Percentiles rank a stretch among this genome's conserved stretches.
Evolutionary conservation across 2,888 invertebrate genomes (phyloP).

Genomic region (Drosophila suboccidentalis): DNA sequence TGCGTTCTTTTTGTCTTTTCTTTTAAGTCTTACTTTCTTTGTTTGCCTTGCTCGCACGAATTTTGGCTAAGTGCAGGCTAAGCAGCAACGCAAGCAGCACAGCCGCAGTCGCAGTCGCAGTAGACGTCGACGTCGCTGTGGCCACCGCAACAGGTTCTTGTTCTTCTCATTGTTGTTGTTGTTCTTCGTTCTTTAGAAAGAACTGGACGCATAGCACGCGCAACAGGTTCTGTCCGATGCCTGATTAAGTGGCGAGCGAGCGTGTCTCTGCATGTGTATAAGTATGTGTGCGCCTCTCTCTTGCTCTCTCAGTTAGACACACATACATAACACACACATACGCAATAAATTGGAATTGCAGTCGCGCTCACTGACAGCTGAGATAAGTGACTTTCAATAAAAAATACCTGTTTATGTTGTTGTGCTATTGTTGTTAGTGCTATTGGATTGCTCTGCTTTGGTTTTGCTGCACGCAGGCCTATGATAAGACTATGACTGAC

Average conservation of each 20-base stretch:
- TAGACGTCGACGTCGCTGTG: conserved; percentile 38
- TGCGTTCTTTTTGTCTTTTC: conserved; percentile 63
- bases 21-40: conserved; percentile 64
- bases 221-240: conserved; percentile 74
- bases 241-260: conserved; percentile 62
- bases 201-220: conserved; percentile 75
- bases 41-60: conserved; percentile 67
- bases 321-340: conserved; percentile 25
- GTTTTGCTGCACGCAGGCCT: conserved; percentile 32
- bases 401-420: conserved; percentile 70
- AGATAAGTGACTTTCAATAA: conserved; percentile 74
- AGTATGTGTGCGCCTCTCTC: conserved; percentile 24
- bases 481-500: conserved; percentile 62
- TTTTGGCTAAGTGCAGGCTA: conserved; percentile 70
- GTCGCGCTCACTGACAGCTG: conserved; percentile 59
- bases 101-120: conserved; percentile 30
- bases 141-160: conserved; percentile 74
- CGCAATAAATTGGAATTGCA: conserved; percentile 34
- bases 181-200: conserved; percentile 41
- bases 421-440: conserved; percentile 40
- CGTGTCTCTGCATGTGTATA: conserved; percentile 16
- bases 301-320: conserved; percentile 32
- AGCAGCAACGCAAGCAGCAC: conserved; percentile 39
- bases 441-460: conserved; percentile 53
- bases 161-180: conserved; percentile 34